Conservation (phyloP, 2,888 invertebrate genomes). For the Heterodera filipjevi region DNA sequence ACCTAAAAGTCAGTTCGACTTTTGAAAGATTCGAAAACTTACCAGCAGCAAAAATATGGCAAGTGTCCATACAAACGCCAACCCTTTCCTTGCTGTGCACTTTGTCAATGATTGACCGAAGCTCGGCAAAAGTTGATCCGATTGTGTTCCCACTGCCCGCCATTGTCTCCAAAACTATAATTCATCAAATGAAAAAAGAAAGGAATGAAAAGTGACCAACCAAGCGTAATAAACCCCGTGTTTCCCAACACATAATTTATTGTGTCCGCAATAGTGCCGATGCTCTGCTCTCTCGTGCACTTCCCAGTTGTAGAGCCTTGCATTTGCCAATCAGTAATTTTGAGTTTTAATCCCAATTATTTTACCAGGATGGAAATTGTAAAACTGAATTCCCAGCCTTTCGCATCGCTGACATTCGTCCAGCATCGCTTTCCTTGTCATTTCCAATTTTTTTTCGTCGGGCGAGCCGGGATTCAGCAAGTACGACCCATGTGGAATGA, state of each 20-base stretch:
- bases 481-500: constrained; percentile 67
- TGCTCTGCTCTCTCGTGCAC: constrained; percentile 61
- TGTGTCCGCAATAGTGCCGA: constrained; percentile 66
- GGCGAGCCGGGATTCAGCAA: constrained; percentile 69
- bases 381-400: constrained; percentile 67
- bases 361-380: constrained; percentile 69
- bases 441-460: constrained; percentile 65
- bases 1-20: constrained; percentile 54
- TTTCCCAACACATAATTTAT: constrained; percentile 65
- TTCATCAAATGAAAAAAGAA: background rate
- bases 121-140: constrained; percentile 67
- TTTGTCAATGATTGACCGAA: constrained; percentile 65
- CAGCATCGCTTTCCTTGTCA: constrained; percentile 65
- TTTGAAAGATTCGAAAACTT: background rate
- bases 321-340: background rate
- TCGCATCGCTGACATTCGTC: constrained; percentile 69
- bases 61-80: constrained; percentile 68
- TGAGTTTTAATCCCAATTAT: background rate
- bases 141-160: constrained; percentile 67
- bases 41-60: constrained; percentile 63
- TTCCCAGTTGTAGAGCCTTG: constrained; percentile 66
- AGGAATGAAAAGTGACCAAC: constrained; percentile 29
- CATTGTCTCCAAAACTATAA: constrained; percentile 67
- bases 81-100: constrained; percentile 66
- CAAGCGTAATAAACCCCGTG: constrained; percentile 48